A percentile compares a stretch with the other conserved stretches of the same genome.
Evolutionary conservation across 1,140 invertebrate species (phyloP).

Genomic region (Phthorimaea operculella): DNA sequence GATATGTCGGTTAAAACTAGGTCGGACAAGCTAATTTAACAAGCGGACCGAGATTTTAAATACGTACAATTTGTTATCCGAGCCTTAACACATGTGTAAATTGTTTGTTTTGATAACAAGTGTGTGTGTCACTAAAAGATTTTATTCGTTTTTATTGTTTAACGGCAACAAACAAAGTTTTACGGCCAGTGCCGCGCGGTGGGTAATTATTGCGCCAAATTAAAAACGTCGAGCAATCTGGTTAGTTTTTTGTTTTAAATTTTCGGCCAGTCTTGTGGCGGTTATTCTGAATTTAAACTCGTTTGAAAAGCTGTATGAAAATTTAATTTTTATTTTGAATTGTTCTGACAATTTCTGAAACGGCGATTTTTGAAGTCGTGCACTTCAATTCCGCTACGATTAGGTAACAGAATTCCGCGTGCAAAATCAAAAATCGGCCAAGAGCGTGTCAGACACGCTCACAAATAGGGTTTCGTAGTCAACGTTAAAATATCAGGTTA

Average conservation of each 20-base stretch:
- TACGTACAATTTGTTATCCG: background rate
- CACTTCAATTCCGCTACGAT: too few relatives aligned
- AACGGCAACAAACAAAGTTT: slow-evolving; percentile 24
- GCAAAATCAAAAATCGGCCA: too few relatives aligned
- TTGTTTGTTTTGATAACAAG: slow-evolving; percentile 37
- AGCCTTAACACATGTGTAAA: slow-evolving; percentile 20
- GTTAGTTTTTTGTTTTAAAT: background rate
- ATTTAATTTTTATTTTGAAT: too few relatives aligned
- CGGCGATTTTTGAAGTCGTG: too few relatives aligned
- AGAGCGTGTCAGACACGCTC: too few relatives aligned
- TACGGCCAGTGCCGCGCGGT: slow-evolving; percentile 19
- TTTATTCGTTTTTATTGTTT: slow-evolving; percentile 45
- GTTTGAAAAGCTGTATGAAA: too few relatives aligned
- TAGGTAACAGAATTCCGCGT: too few relatives aligned
- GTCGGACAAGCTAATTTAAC: background rate
- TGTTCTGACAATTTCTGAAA: too few relatives aligned
- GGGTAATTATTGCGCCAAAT: slow-evolving; percentile 24
- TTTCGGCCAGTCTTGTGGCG: background rate
- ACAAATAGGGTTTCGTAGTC: too few relatives aligned
- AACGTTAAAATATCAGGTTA: too few relatives aligned
- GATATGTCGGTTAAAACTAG: background rate
- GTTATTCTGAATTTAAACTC: too few relatives aligned
- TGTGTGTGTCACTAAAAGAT: slow-evolving; percentile 36
- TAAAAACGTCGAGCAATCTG: slow-evolving; percentile 19
- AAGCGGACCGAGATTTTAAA: background rate